These are phyloP conservation scores for Rhopalosiphum nymphaeae DNA, from an alignment of 2,888 invertebrate genomes.

Conservation along the genomic window DNA sequence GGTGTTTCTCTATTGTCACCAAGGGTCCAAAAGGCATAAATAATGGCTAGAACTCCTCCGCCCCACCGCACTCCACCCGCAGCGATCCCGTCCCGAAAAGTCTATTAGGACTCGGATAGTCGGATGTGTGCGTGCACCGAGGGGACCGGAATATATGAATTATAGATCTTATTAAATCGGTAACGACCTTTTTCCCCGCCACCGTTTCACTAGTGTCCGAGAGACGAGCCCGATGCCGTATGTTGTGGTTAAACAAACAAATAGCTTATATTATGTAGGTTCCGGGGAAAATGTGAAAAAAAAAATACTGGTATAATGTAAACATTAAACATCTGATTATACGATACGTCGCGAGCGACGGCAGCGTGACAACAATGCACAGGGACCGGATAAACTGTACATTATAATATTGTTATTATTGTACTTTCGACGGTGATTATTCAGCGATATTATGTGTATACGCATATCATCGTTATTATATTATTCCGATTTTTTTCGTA, in stretches of 20 bases:
- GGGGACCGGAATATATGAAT: slow-evolving; percentile 49
- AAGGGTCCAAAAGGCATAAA: slow-evolving; percentile 62
- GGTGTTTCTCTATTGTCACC: slow-evolving; percentile 60
- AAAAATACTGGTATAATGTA: slow-evolving; percentile 56
- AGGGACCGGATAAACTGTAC: background rate
- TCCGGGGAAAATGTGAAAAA: background rate
- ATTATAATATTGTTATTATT: slow-evolving; percentile 14
- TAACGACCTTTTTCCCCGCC: slow-evolving; percentile 55
- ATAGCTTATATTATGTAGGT: slow-evolving; percentile 45
- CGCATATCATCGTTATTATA: background rate
- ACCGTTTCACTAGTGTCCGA: slow-evolving; percentile 4
- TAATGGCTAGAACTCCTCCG: slow-evolving; percentile 30
- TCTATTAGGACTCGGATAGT: slow-evolving; percentile 52
- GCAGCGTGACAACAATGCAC: background rate
- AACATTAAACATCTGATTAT: slow-evolving; percentile 62
- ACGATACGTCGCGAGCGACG: background rate
- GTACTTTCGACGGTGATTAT: background rate
- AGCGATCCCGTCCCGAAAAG: slow-evolving; percentile 29
- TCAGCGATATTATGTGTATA: background rate
- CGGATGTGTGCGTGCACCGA: background rate
- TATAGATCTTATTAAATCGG: slow-evolving; percentile 65
- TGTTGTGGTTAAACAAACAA: slow-evolving; percentile 64
- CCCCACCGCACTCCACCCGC: background rate
- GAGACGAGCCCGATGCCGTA: slow-evolving; percentile 42
- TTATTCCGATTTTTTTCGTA: background rate